Conservation (phyloP, 1,140 invertebrate genomes). For the Zaprionus davidi region DNA sequence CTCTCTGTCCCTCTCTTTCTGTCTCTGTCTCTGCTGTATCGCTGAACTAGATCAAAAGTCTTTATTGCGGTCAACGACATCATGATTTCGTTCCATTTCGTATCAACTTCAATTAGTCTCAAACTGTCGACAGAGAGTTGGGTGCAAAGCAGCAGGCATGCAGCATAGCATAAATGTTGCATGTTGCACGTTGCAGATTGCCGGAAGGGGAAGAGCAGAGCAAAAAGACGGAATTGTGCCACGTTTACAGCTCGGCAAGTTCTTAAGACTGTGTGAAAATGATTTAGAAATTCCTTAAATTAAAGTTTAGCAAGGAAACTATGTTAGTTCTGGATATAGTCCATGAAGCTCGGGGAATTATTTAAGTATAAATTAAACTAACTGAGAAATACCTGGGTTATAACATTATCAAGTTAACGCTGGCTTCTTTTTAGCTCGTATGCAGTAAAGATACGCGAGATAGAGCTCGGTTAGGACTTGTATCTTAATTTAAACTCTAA, state of each 20-base stretch:
- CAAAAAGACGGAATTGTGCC: not conserved
- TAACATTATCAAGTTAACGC: too few relatives aligned
- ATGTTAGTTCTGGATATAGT: too few relatives aligned
- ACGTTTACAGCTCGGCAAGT: not conserved
- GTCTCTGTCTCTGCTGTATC: conserved; percentile 27
- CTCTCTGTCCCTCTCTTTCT: not conserved
- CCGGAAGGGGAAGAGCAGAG: not conserved
- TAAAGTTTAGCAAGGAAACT: too few relatives aligned
- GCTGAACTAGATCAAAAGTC: conserved; percentile 64
- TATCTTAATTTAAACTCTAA: too few relatives aligned
- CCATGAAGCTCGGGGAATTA: too few relatives aligned
- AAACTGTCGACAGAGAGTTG: conserved; percentile 33
- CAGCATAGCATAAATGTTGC: conserved; percentile 15
- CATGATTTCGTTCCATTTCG: conserved; percentile 20
- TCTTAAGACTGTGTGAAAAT: not conserved
- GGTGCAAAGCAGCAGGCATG: not conserved
- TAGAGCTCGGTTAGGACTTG: too few relatives aligned
- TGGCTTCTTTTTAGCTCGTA: too few relatives aligned
- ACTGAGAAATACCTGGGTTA: too few relatives aligned
- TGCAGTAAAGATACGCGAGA: too few relatives aligned
- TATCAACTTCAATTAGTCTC: conserved; percentile 54
- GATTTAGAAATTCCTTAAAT: not conserved
- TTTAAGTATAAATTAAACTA: too few relatives aligned
- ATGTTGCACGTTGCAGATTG: conserved; percentile 11
- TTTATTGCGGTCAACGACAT: conserved; percentile 48